Percentiles rank a stretch among this genome's conserved stretches.
Conservation (phyloP, 1,140 invertebrate genomes). For the Zeugodacus cucurbitae region DNA sequence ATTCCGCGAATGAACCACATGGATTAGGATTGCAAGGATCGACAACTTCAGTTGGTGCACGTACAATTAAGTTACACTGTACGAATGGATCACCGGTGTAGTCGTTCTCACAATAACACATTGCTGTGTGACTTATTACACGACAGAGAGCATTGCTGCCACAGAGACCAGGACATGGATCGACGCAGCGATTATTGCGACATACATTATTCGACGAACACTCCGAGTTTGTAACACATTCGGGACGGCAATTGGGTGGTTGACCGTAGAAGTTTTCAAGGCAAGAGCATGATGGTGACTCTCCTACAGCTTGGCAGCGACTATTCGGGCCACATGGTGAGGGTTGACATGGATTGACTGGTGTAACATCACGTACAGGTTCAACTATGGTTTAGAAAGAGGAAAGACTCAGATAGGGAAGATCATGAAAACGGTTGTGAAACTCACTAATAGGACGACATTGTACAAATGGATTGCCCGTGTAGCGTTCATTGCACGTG, state of each 20-base stretch:
- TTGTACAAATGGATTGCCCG: conserved; percentile 73
- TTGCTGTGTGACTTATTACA: conserved; percentile 79
- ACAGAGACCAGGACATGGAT: conserved; percentile 82
- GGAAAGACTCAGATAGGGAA: neutral
- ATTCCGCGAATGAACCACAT: conserved; percentile 71
- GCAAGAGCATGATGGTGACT: conserved; percentile 73
- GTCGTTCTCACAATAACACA: conserved; percentile 75
- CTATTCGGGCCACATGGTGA: conserved; percentile 83
- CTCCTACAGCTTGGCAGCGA: conserved; percentile 72
- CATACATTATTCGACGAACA: conserved; percentile 73
- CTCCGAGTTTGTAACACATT: conserved; percentile 75
- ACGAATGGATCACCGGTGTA: conserved; percentile 79
- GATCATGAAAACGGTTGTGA: neutral
- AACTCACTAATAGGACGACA: conserved; percentile 73
- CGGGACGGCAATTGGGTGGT: conserved; percentile 75
- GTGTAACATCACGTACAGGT: conserved; percentile 53
- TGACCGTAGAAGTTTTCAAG: conserved; percentile 72
- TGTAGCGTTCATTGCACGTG: conserved; percentile 70
- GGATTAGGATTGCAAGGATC: conserved; percentile 70
- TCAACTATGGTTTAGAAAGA: conserved; percentile 50
- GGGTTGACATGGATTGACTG: conserved; percentile 75
- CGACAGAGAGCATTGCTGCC: conserved; percentile 77
- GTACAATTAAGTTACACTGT: conserved; percentile 66
- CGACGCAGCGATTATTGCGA: conserved; percentile 73
- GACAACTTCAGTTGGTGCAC: conserved; percentile 60